Evolutionary conservation across 35 echinoderm and acorn worm genomes (phyloP).

Genomic region (Heliocidaris tuberculata): DNA sequence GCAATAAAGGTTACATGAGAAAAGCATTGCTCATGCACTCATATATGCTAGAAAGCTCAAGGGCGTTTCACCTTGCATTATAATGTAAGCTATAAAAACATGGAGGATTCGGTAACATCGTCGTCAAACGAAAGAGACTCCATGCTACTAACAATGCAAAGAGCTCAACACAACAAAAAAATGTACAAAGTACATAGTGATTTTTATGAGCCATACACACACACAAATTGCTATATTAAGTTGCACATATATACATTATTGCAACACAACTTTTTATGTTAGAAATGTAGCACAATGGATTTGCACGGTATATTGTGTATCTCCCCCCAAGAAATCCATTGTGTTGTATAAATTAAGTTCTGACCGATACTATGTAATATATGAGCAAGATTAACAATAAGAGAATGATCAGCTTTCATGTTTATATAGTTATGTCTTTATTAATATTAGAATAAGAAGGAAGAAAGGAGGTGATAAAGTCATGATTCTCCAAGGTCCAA

Average conservation of each 20-base stretch:
- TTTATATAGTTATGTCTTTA: too few relatives aligned
- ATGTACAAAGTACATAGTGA: neutral
- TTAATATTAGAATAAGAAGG: too few relatives aligned
- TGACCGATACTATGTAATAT: neutral
- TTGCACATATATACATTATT: neutral
- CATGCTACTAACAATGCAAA: neutral
- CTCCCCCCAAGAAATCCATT: neutral
- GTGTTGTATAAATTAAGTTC: neutral
- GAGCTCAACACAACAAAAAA: neutral
- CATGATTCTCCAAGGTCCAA: too few relatives aligned
- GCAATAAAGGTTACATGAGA: slow-evolving; percentile 2
- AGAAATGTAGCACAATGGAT: neutral
- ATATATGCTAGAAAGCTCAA: neutral
- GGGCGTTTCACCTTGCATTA: neutral
- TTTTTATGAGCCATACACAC: neutral
- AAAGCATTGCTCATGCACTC: neutral
- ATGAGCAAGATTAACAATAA: neutral
- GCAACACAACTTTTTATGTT: neutral
- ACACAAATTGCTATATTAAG: slow-evolving; percentile 12
- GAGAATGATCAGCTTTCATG: neutral
- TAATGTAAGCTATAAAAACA: neutral
- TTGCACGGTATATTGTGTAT: neutral
- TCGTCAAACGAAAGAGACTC: neutral
- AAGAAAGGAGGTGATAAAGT: too few relatives aligned
- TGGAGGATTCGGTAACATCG: neutral